Evolutionary conservation across 2,888 invertebrate genomes (phyloP).

Genomic region (Amblyjoppa fuscipennis): DNA sequence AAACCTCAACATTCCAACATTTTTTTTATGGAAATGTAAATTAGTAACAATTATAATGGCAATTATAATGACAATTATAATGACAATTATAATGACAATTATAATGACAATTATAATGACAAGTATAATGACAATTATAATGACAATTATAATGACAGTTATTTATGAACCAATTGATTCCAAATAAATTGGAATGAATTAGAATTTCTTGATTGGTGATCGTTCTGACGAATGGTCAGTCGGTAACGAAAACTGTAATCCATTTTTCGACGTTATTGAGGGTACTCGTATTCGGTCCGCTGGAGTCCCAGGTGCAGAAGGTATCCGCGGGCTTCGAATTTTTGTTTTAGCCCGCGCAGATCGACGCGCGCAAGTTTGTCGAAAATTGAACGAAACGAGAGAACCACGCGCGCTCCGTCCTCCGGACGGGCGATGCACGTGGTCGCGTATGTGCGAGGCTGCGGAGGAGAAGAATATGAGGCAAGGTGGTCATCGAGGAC

Average conservation of each 20-base stretch:
- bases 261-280: neutral
- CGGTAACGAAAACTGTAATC: neutral
- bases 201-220: too few relatives aligned
- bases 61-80: too few relatives aligned
- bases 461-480: constrained; percentile 47
- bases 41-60: too few relatives aligned
- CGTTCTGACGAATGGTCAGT: too few relatives aligned
- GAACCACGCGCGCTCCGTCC: constrained; percentile 27
- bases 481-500: constrained; percentile 64
- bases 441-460: constrained; percentile 24
- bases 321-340: neutral
- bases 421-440: constrained; percentile 33
- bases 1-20: too few relatives aligned
- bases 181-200: too few relatives aligned
- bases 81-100: too few relatives aligned
- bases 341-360: neutral
- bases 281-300: neutral
- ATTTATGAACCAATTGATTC: too few relatives aligned
- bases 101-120: too few relatives aligned
- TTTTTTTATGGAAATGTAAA: too few relatives aligned
- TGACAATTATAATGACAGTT: too few relatives aligned
- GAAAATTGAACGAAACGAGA: constrained; percentile 32
- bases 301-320: neutral
- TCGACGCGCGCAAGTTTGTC: constrained; percentile 1
- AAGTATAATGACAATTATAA: too few relatives aligned